These are phyloP conservation scores for Capra hircus DNA, from an alignment of 2,113 vertebrate species.

Conservation along the genomic window DNA sequence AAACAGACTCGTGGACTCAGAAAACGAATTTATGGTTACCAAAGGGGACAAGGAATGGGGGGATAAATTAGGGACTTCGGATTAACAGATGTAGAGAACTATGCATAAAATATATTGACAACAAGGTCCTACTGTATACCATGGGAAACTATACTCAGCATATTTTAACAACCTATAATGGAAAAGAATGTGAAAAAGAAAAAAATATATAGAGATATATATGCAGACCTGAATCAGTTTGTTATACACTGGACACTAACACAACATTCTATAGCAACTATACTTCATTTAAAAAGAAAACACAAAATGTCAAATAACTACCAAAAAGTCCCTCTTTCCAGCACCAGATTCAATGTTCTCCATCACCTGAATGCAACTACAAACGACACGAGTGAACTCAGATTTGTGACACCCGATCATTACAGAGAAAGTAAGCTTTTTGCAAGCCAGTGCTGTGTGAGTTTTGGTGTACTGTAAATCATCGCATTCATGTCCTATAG, in stretches of 20 bases:
- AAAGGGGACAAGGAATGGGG: not conserved
- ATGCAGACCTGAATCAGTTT: not conserved
- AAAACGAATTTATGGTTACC: not conserved
- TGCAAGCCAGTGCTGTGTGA: not conserved
- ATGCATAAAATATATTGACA: not conserved
- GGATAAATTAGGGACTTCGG: not conserved
- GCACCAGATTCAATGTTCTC: not conserved
- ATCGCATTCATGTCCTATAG: not conserved
- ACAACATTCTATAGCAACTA: not conserved
- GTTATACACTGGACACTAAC: not conserved
- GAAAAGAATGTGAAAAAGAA: not conserved
- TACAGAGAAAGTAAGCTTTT: not conserved
- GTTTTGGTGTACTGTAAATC: not conserved
- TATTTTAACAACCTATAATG: not conserved
- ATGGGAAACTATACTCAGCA: not conserved
- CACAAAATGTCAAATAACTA: not conserved
- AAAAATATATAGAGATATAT: rapidly evolving
- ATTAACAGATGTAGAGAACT: not conserved
- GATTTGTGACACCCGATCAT: not conserved
- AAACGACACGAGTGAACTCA: rapidly evolving
- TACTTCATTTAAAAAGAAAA: not conserved
- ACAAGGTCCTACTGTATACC: not conserved
- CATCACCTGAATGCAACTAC: not conserved
- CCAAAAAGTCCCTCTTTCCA: not conserved
- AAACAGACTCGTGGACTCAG: not conserved